These are phyloP conservation scores for Morpho deidamia DNA, from an alignment of 2,888 invertebrate genomes.

Conservation along the genomic window DNA sequence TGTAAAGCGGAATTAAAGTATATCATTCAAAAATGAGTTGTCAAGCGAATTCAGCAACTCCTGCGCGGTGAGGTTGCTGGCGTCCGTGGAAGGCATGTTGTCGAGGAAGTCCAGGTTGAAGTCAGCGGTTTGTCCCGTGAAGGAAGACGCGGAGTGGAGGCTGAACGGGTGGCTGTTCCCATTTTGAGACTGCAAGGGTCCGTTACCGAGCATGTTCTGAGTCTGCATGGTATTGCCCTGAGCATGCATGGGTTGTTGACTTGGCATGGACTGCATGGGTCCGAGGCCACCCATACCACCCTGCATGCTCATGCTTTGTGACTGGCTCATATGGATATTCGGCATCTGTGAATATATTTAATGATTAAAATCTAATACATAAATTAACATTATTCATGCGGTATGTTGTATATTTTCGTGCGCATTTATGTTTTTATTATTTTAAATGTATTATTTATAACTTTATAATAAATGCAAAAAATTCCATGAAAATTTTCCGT, in stretches of 20 bases:
- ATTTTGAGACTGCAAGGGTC: conserved; percentile 22
- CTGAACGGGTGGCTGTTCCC: conserved; percentile 39
- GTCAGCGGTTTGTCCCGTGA: conserved; percentile 78
- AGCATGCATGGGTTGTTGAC: conserved; percentile 40
- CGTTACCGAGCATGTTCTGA: conserved; percentile 26
- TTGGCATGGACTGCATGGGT: conserved; percentile 43
- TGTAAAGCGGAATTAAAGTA: conserved; percentile 54
- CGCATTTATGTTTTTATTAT: too few species aligned
- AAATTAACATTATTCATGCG: too few species aligned
- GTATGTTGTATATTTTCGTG: too few species aligned
- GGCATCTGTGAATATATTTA: conserved; percentile 68
- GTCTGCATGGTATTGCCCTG: conserved; percentile 36
- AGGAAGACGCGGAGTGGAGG: conserved; percentile 61
- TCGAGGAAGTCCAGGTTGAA: conserved; percentile 92
- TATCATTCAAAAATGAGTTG: conserved; percentile 84
- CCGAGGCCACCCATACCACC: conserved; percentile 43
- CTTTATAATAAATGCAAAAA: too few species aligned
- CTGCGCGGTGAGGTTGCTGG: conserved; percentile 87
- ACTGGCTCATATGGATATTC: conserved; percentile 84
- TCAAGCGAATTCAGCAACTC: conserved; percentile 91
- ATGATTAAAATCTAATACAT: too few species aligned
- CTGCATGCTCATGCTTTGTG: conserved; percentile 80
- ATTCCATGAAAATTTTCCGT: too few species aligned
- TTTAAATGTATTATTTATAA: too few species aligned
- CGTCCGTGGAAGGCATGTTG: conserved; percentile 86